A percentile compares a stretch with the other conserved stretches of the same genome.
Evolutionary conservation across 2,888 invertebrate species (phyloP).

Genomic region (Brachynemurus nebulosus): DNA sequence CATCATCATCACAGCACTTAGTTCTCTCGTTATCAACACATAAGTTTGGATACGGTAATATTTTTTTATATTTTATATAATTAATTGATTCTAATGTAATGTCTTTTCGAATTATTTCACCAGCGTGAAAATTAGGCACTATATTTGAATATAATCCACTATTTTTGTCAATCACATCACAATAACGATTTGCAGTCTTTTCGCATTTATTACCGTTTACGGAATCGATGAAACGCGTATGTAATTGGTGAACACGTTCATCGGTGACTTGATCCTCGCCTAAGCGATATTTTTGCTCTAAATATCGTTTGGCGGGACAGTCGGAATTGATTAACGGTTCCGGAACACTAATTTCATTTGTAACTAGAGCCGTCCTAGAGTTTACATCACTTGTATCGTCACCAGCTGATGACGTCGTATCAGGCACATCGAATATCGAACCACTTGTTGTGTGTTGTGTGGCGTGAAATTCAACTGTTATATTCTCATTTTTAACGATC

Average conservation of each 20-base stretch:
- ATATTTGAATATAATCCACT: slow-evolving; percentile 26
- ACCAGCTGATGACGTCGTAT: not conserved
- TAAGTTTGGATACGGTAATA: not conserved
- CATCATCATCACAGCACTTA: slow-evolving; percentile 20
- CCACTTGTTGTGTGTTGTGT: not conserved
- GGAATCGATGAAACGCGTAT: slow-evolving; percentile 26
- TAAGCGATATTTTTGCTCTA: slow-evolving; percentile 36
- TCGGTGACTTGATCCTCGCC: slow-evolving; percentile 27
- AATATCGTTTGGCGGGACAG: slow-evolving; percentile 35
- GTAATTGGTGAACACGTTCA: slow-evolving; percentile 35
- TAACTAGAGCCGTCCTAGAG: too few relatives aligned
- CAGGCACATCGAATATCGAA: slow-evolving; percentile 11
- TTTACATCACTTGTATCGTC: slow-evolving; percentile 14
- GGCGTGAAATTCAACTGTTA: slow-evolving; percentile 7
- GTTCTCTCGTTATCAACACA: slow-evolving; percentile 25
- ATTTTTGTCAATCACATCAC: slow-evolving; percentile 13
- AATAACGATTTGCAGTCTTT: slow-evolving; percentile 10
- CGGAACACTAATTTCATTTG: slow-evolving; percentile 2
- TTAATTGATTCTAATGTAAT: slow-evolving; percentile 8
- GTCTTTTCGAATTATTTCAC: slow-evolving; percentile 11
- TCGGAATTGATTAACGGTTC: slow-evolving; percentile 24
- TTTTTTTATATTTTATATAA: slow-evolving; percentile 8
- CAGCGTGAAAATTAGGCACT: slow-evolving; percentile 28
- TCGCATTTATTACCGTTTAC: slow-evolving; percentile 28
- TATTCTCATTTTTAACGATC: slow-evolving; percentile 18